Conservation (phyloP, 2,888 invertebrate species). For the Cataglyphis rosenhaueri region DNA sequence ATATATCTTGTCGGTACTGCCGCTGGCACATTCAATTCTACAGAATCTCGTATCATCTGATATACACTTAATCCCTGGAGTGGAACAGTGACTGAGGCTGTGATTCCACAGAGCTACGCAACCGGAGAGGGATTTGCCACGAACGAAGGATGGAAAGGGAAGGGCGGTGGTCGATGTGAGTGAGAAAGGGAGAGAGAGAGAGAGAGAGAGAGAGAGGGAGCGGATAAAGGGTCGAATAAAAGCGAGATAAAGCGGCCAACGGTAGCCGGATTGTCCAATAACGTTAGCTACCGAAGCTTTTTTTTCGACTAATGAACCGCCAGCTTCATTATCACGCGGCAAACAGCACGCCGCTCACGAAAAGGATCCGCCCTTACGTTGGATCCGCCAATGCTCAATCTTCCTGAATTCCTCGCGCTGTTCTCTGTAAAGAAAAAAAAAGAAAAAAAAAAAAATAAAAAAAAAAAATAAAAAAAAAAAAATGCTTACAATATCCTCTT, state of each 20-base stretch:
- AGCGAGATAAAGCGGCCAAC: constrained; percentile 33
- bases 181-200: constrained; percentile 26
- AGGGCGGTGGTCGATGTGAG: constrained; percentile 17
- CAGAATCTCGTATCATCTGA: constrained; percentile 76
- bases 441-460: background rate
- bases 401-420: background rate
- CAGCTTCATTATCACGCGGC: constrained; percentile 60
- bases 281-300: constrained; percentile 49
- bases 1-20: constrained; percentile 38
- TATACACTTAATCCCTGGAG: constrained; percentile 74
- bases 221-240: constrained; percentile 44
- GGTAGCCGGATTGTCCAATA: constrained; percentile 54
- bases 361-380: constrained; percentile 18
- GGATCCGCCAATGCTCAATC: constrained; percentile 6
- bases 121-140: constrained; percentile 59
- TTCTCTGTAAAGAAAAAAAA: background rate
- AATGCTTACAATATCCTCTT: constrained; percentile 9
- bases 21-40: constrained; percentile 78
- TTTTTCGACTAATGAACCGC: constrained; percentile 65
- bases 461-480: background rate
- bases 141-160: constrained; percentile 29
- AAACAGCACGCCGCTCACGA: constrained; percentile 11
- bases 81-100: constrained; percentile 71
- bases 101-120: constrained; percentile 65
- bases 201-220: constrained; percentile 34